A percentile compares a stretch with the other conserved stretches of the same genome.
Evolutionary conservation across 2,888 invertebrate genomes (phyloP).

Genomic region (Andrena praecox): DNA sequence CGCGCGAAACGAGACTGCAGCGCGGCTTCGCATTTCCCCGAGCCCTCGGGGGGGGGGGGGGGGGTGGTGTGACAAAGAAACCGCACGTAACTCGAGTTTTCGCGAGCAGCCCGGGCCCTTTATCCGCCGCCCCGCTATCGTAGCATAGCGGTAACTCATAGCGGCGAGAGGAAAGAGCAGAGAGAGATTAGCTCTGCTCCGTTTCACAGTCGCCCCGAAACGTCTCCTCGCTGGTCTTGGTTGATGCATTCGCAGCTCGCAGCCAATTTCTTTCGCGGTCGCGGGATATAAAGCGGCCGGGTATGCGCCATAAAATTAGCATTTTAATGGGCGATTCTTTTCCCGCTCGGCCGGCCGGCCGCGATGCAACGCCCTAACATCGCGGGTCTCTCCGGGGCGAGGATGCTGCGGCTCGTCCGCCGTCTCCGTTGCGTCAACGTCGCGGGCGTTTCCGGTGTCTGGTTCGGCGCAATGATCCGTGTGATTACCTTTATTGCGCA

Average conservation of each 20-base stretch:
- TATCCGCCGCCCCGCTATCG: conserved; percentile 55
- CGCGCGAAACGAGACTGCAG: conserved; percentile 46
- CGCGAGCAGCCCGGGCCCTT: conserved; percentile 37
- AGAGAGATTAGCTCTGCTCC: conserved; percentile 55
- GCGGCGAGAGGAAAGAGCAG: conserved; percentile 48
- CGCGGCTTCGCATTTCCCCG: conserved; percentile 46
- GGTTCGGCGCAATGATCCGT: conserved; percentile 58
- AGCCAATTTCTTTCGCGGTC: conserved; percentile 60
- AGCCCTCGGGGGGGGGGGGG: conserved; percentile 8
- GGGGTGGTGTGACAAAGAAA: conserved; percentile 27
- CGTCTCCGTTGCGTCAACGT: conserved; percentile 56
- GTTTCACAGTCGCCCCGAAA: conserved; percentile 9
- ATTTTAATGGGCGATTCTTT: conserved; percentile 59
- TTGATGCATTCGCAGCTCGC: conserved; percentile 43
- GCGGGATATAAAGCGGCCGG: conserved; percentile 49
- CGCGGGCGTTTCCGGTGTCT: conserved; percentile 50
- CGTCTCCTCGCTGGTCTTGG: not conserved
- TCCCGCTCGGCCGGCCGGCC: not conserved
- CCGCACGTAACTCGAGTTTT: conserved; percentile 51
- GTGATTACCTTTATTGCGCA: conserved; percentile 59
- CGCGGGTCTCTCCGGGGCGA: not conserved
- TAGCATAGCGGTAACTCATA: conserved; percentile 68
- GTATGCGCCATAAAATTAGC: conserved; percentile 63
- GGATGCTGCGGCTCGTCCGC: conserved; percentile 1
- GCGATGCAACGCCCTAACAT: not conserved